These are phyloP conservation scores for Limnodromus scolopaceus DNA, from an alignment of 2,797 vertebrate genomes.

Conservation along the genomic window DNA sequence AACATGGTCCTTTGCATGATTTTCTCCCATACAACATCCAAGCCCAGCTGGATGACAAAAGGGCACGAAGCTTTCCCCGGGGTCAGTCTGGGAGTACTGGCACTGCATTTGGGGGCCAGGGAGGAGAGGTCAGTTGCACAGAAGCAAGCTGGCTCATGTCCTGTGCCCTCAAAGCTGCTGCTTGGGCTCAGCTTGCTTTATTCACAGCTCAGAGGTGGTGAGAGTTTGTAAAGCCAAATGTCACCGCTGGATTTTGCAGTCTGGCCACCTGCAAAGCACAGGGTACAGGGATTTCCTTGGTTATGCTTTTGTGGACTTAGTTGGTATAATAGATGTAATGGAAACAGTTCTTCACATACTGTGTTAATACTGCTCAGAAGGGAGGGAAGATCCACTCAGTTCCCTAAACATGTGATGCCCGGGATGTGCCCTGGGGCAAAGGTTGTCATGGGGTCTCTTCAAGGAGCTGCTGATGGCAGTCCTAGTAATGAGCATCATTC, in stretches of 20 bases:
- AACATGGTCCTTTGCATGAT: not conserved
- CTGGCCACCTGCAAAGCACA: not conserved
- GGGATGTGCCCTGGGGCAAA: not conserved
- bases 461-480: not conserved
- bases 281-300: not conserved
- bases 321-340: not conserved
- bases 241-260: not conserved
- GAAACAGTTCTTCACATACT: not conserved
- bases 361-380: not conserved
- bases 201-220: not conserved
- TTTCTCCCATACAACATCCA: not conserved
- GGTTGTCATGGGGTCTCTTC: not conserved
- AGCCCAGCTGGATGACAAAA: not conserved
- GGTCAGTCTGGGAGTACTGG: not conserved
- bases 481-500: not conserved
- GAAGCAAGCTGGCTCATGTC: not conserved
- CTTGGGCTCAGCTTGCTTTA: rapidly evolving
- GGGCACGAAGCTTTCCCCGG: not conserved
- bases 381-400: not conserved
- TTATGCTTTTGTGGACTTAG: not conserved
- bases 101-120: not conserved
- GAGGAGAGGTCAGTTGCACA: not conserved
- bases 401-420: not conserved
- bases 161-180: rapidly evolving
- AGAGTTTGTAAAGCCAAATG: not conserved